These are phyloP conservation scores for Apeira syringaria DNA, from an alignment of 2,888 invertebrate genomes.

Conservation along the genomic window DNA sequence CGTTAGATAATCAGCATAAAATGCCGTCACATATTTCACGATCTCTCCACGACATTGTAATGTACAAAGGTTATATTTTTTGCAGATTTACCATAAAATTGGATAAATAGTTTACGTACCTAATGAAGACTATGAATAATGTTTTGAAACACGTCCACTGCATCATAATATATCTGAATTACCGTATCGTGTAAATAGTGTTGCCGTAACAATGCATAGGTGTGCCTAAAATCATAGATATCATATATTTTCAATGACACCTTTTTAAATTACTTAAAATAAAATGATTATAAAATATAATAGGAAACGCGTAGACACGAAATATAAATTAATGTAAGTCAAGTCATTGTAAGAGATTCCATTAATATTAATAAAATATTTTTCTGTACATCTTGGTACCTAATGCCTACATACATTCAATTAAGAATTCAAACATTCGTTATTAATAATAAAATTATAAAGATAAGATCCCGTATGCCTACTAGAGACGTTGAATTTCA, in stretches of 20 bases:
- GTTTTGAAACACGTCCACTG: conserved; percentile 70
- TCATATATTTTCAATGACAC: conserved; percentile 71
- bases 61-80: conserved; percentile 75
- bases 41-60: conserved; percentile 54
- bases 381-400: too few relatives aligned
- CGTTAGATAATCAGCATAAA: conserved; percentile 65
- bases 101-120: conserved; percentile 55
- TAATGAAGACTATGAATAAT: conserved; percentile 55
- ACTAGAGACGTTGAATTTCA: conserved; percentile 4
- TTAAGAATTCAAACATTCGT: conserved; percentile 32
- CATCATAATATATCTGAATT: conserved; percentile 52
- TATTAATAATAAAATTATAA: conserved; percentile 3
- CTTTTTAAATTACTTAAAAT: conserved; percentile 35
- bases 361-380: conserved; percentile 21
- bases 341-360: conserved; percentile 35
- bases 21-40: conserved; percentile 65
- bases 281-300: conserved; percentile 44
- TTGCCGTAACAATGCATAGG: conserved; percentile 62
- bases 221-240: conserved; percentile 74
- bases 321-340: conserved; percentile 35
- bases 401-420: conserved; percentile 37
- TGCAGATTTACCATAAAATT: conserved; percentile 68
- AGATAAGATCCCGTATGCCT: conserved; percentile 6
- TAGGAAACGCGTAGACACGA: conserved; percentile 35
- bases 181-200: conserved; percentile 50